These are phyloP conservation scores for Rhinoptilus africanus DNA, from an alignment of 2,113 vertebrate genomes.

Conservation along the genomic window DNA sequence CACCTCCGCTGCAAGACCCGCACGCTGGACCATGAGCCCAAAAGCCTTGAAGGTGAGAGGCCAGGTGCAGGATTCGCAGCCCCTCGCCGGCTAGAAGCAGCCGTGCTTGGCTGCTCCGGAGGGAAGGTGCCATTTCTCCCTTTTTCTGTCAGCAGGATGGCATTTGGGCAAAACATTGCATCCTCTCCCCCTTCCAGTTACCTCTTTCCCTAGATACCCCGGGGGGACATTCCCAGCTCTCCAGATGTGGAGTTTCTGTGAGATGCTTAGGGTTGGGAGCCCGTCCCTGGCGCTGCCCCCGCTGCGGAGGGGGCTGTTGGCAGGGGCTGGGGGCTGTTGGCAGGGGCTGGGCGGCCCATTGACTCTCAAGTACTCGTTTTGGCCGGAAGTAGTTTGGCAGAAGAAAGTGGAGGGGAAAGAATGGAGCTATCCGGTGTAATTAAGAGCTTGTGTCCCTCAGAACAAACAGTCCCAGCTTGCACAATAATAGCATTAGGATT, in stretches of 20 bases:
- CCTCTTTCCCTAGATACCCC: background rate
- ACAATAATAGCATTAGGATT: conserved; percentile 68
- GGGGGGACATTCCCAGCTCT: background rate
- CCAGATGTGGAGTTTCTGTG: background rate
- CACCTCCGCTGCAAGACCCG: conserved; percentile 91
- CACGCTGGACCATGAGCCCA: conserved; percentile 90
- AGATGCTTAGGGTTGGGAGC: background rate
- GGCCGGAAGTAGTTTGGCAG: conserved; percentile 59
- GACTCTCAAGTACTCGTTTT: conserved; percentile 19
- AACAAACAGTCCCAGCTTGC: conserved; percentile 62
- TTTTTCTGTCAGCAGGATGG: background rate
- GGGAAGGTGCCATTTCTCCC: background rate
- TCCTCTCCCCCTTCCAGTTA: background rate
- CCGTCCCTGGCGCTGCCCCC: background rate
- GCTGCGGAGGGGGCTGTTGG: background rate
- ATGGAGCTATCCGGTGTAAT: conserved; percentile 69
- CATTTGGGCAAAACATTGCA: background rate
- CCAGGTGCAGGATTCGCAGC: background rate
- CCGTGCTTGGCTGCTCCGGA: background rate
- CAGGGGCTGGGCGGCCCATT: background rate
- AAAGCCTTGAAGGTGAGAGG: conserved; percentile 87
- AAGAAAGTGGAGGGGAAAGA: conserved; percentile 46
- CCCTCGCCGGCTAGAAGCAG: background rate
- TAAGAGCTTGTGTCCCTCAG: conserved; percentile 69
- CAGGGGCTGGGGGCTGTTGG: conserved; percentile 37